phyloP scores from a whole-genome alignment of 2,888 invertebrate genomes.

The Trachelus iudaicus region DNA sequence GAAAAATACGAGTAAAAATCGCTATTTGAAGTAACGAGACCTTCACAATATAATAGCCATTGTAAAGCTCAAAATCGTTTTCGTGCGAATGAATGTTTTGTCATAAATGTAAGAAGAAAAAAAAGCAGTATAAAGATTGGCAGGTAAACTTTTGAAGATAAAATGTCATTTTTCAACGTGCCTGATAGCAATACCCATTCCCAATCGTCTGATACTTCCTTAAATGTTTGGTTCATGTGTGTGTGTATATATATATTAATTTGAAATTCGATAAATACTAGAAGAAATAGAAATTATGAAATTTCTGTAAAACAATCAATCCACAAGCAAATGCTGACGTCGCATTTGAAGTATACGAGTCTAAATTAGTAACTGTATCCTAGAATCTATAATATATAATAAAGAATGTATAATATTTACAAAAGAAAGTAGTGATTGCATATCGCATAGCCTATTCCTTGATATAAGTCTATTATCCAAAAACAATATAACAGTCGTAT shows the following conservation, averaged over 20 bases:
- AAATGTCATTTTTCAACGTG: not conserved
- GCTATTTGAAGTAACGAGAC: not conserved
- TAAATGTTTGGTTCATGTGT: not conserved
- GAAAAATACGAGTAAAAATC: not conserved
- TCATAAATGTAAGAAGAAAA: no score
- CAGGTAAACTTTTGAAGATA: not conserved
- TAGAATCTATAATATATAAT: not conserved
- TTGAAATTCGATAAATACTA: no score
- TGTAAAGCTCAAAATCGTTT: not conserved
- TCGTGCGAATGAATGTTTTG: not conserved
- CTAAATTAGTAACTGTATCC: no score
- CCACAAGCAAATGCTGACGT: no score
- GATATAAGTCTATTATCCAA: no score
- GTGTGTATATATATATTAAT: no score
- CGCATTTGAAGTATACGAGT: no score
- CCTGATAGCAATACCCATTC: not conserved
- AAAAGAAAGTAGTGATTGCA: not conserved
- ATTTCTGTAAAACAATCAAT: no score
- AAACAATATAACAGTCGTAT: no score
- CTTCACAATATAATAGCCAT: not conserved
- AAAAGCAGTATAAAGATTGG: not conserved
- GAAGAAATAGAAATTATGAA: no score
- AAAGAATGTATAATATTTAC: conserved; percentile 1
- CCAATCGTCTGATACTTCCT: not conserved
- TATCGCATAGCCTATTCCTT: not conserved